These are phyloP conservation scores for Heterodera carotae DNA, from an alignment of 1,140 invertebrate genomes.

Conservation along the genomic window DNA sequence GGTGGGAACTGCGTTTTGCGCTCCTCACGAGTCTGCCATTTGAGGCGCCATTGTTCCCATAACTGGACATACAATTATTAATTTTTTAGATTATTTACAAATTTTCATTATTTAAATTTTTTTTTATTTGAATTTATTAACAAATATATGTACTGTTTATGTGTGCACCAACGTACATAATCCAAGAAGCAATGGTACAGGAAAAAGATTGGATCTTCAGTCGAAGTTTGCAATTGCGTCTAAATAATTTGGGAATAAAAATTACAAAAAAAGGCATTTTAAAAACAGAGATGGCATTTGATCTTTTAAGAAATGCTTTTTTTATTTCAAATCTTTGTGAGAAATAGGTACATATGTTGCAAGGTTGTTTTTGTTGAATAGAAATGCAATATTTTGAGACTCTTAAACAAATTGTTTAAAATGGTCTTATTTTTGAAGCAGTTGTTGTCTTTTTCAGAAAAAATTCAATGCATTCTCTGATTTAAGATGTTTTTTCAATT, in stretches of 20 bases:
- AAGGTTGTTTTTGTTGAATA: too few species aligned
- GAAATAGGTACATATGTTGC: too few species aligned
- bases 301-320: too few species aligned
- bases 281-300: not conserved
- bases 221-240: constrained; percentile 28
- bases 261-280: not conserved
- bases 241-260: not conserved
- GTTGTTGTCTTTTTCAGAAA: too few species aligned
- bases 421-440: too few species aligned
- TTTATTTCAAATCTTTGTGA: too few species aligned
- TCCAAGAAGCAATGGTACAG: constrained; percentile 65
- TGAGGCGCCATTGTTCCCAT: constrained; percentile 41
- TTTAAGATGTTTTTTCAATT: too few species aligned
- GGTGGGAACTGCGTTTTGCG: constrained; percentile 49
- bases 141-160: too few species aligned
- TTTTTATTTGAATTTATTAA: too few species aligned
- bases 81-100: constrained; percentile 49
- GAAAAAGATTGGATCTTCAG: constrained; percentile 53
- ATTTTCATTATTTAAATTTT: not conserved
- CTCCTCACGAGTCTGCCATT: constrained; percentile 33
- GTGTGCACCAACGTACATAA: constrained; percentile 55
- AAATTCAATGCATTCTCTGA: too few species aligned
- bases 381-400: too few species aligned
- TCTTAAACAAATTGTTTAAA: too few species aligned
- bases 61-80: constrained; percentile 58